phyloP scores from a whole-genome alignment of 2,888 invertebrate genomes.

The Aphidoletes aphidimyza region DNA sequence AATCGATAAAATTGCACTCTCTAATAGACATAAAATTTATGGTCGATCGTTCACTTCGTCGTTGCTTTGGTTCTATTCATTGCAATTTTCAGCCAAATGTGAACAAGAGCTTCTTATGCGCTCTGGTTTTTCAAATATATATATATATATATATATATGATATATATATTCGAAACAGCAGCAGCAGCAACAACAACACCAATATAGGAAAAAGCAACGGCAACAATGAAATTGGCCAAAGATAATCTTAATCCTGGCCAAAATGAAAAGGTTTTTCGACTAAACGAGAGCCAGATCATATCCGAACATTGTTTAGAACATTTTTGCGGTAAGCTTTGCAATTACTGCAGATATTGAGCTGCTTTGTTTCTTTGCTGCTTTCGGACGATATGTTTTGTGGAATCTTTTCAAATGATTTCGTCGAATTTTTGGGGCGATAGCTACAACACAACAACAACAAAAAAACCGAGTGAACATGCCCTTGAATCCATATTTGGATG shows the following conservation, averaged over 20 bases:
- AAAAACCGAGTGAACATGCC: slow-evolving; percentile 2
- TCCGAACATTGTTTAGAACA: neutral
- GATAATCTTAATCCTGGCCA: slow-evolving; percentile 19
- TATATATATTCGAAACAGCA: neutral
- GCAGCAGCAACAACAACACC: neutral
- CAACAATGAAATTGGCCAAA: neutral
- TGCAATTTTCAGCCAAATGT: neutral
- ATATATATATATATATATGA: neutral
- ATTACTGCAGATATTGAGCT: neutral
- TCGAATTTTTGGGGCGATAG: too few species aligned
- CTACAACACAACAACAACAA: too few species aligned
- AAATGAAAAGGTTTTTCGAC: neutral
- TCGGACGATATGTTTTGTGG: too few species aligned
- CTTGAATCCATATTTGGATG: neutral
- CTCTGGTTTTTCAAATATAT: neutral
- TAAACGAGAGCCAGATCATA: neutral
- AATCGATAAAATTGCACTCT: slow-evolving; percentile 46
- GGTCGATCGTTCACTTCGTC: neutral
- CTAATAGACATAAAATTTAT: slow-evolving; percentile 21
- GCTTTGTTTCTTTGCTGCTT: neutral
- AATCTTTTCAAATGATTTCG: too few species aligned
- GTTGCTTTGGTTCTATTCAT: neutral
- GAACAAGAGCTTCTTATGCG: neutral
- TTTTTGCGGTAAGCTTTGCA: neutral
- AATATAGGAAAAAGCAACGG: neutral